A percentile compares a stretch with the other conserved stretches of the same genome.
These are phyloP conservation scores for Hemaris fuciformis DNA, from an alignment of 2,888 invertebrate species.

Conservation along the genomic window DNA sequence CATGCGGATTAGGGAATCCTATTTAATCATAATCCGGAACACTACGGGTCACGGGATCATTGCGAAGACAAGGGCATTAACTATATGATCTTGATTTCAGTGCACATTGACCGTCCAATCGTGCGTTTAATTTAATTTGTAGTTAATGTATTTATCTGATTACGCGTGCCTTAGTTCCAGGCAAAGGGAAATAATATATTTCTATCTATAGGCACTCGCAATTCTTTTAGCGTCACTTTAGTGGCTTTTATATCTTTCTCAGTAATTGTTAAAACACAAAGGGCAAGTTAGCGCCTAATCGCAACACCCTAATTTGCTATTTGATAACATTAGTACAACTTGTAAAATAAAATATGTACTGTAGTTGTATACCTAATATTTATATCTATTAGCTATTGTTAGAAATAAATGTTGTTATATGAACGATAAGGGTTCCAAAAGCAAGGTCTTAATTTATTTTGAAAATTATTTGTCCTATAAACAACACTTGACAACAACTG, in stretches of 20 bases:
- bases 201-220: not conserved
- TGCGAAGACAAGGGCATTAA: not conserved
- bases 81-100: not conserved
- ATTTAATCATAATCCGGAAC: not conserved
- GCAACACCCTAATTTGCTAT: not conserved
- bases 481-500: too few relatives aligned
- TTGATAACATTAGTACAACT: not conserved
- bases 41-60: not conserved
- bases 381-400: too few relatives aligned
- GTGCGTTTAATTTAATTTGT: not conserved
- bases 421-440: too few relatives aligned
- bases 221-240: not conserved
- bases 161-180: not conserved
- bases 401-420: too few relatives aligned
- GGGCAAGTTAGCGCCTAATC: not conserved
- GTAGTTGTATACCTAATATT: too few relatives aligned
- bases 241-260: not conserved
- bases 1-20: not conserved
- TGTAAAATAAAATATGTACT: too few relatives aligned
- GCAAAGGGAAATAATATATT: not conserved
- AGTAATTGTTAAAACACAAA: not conserved
- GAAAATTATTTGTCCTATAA: too few relatives aligned
- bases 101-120: not conserved
- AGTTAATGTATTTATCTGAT: not conserved
- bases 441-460: too few relatives aligned